Percentiles rank a stretch among this genome's conserved stretches.
Evolutionary conservation across 2,888 invertebrate species (phyloP).

Genomic region (Spisula subtruncata): DNA sequence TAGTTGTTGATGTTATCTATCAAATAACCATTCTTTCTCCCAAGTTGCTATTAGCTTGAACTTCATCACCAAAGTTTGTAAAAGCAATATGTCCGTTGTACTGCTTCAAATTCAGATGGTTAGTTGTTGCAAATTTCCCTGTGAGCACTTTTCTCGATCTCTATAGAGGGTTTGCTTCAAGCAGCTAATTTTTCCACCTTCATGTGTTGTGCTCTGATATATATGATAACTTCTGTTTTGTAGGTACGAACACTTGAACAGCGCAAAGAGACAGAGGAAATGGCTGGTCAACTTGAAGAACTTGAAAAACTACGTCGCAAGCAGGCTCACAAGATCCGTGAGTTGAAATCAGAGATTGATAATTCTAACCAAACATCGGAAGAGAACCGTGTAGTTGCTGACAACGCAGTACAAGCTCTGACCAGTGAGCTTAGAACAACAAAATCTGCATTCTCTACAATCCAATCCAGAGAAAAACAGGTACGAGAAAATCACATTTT

Average conservation of each 20-base stretch:
- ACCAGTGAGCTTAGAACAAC: constrained; percentile 87
- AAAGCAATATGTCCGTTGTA: no score
- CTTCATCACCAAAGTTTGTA: no score
- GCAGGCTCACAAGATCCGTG: constrained; percentile 86
- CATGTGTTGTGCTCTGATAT: background rate
- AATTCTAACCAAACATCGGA: constrained; percentile 73
- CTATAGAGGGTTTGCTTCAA: no score
- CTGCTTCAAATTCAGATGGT: no score
- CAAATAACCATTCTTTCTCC: no score
- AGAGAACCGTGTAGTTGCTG: constrained; percentile 83
- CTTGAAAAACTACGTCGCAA: constrained; percentile 85
- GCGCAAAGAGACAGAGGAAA: constrained; percentile 84
- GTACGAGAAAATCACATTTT: constrained; percentile 70
- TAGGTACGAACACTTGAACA: constrained; percentile 85
- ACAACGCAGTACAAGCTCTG: constrained; percentile 87
- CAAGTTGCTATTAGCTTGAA: no score
- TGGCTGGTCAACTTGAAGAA: constrained; percentile 85
- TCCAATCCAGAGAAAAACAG: constrained; percentile 86
- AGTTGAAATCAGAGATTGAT: constrained; percentile 83
- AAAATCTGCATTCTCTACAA: constrained; percentile 84
- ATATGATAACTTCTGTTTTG: background rate
- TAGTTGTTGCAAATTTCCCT: no score
- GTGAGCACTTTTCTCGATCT: no score
- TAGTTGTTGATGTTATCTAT: no score
- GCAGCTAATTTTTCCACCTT: no score